Evolutionary conservation across 1,140 invertebrate species (phyloP).

Genomic region (Heliothis subflexa): DNA sequence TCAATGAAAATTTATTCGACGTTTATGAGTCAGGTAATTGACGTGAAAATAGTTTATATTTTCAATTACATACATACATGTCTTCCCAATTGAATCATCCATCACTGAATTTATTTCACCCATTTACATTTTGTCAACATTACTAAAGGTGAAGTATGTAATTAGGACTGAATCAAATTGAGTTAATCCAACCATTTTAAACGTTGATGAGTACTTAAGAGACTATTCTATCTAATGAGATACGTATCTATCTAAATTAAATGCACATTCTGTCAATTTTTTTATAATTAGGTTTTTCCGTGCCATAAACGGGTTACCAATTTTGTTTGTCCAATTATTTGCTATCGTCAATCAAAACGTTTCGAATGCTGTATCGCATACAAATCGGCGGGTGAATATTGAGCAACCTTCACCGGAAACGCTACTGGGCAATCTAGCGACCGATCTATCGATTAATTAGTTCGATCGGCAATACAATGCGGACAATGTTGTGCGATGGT

Average conservation of each 20-base stretch:
- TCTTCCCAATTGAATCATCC: slow-evolving; percentile 37
- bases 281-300: slow-evolving; percentile 31
- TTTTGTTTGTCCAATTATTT: slow-evolving; percentile 60
- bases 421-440: slow-evolving; percentile 77
- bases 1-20: slow-evolving; percentile 52
- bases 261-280: slow-evolving; percentile 4
- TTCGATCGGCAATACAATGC: slow-evolving; percentile 77
- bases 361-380: slow-evolving; percentile 61
- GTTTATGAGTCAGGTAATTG: slow-evolving; percentile 52
- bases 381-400: slow-evolving; percentile 73
- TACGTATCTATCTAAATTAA: slow-evolving; percentile 34
- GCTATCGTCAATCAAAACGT: slow-evolving; percentile 78
- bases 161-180: slow-evolving; percentile 23
- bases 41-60: slow-evolving; percentile 50
- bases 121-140: slow-evolving; percentile 40
- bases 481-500: slow-evolving; percentile 73
- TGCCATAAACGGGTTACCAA: slow-evolving; percentile 38
- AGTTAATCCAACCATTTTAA: not conserved
- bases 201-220: slow-evolving; percentile 23
- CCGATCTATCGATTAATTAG: slow-evolving; percentile 83
- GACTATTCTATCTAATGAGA: slow-evolving; percentile 7
- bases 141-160: slow-evolving; percentile 40
- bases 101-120: slow-evolving; percentile 16
- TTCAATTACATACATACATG: slow-evolving; percentile 20
- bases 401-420: slow-evolving; percentile 82